Evolutionary conservation across 2,888 invertebrate genomes (phyloP), one percentile per base, ranked within the genome.

Genomic region (Chirona hameri): DNA sequence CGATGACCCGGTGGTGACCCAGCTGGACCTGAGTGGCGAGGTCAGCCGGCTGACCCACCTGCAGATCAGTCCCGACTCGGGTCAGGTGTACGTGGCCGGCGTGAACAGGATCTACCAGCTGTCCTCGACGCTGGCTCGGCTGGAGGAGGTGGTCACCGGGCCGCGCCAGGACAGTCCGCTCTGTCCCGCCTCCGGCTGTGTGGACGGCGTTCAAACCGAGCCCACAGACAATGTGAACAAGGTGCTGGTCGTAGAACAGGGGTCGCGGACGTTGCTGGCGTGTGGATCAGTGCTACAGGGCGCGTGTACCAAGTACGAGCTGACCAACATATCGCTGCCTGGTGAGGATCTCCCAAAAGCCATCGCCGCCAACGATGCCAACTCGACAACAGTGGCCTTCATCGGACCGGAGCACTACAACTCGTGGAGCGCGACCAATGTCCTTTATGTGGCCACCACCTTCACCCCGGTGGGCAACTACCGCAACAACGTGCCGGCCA

Each of bases 241-340:
- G 89, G 92, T 97, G 86, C 90, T 98, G 86, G 92, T 97, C 83
- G 92, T 96, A 7, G 95, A 95, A 89, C 92, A 93, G 85, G 93
- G 93, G 86, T 92, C 93, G 81, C 91, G 93, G 85, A 92, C 91
- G 85, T 91, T 98, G 83, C 93, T 98, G 85, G 92, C 93, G 29
- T 98, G 98, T 87, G 97, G 97, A 52, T 96, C 96, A 72, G 90
- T 96, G 83, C 91, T 93, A 81, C 97, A 97, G 89, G 96, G 97
- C 82, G 93, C 96, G 83, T 97, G 97, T 88, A 92, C 92, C 87
- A 94, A 95, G 87, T 96, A 94, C 88, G 93, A 93, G 87, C 89
- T 96, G 86, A 91, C 91, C 82, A 94, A 95, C 88, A 92, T 97
- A 85, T 92, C 94, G 83, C 81, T 82, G 39, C 83, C 84, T 46